phyloP scores from a whole-genome alignment of 1,140 invertebrate species.

The Drosophila hydei region DNA sequence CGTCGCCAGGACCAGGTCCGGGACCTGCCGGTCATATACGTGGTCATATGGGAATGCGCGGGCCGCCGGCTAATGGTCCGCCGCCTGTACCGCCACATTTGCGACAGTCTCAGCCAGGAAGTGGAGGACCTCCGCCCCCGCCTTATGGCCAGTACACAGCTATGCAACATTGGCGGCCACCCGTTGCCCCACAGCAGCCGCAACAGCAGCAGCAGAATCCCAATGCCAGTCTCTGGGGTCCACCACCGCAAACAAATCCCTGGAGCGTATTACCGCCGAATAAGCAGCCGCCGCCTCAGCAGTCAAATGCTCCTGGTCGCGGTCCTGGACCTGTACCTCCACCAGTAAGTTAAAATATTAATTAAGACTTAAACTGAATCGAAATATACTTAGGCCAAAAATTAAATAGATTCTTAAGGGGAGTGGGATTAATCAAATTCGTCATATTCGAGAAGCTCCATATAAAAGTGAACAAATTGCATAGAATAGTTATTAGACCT shows the following conservation, averaged over 20 bases:
- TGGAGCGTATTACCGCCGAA: conserved; percentile 79
- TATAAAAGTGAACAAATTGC: too few relatives aligned
- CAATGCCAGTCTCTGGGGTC: conserved; percentile 80
- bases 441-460: too few relatives aligned
- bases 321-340: conserved; percentile 58
- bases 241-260: conserved; percentile 79
- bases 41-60: conserved; percentile 72
- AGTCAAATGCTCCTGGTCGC: conserved; percentile 53
- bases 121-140: conserved; percentile 57
- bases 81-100: conserved; percentile 61
- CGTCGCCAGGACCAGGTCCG: conserved; percentile 41
- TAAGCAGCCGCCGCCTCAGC: conserved; percentile 59
- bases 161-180: conserved; percentile 73
- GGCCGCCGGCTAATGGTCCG: conserved; percentile 56
- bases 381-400: too few relatives aligned
- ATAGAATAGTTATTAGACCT: too few relatives aligned
- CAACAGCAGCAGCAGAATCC: conserved; percentile 72
- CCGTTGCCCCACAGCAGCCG: conserved; percentile 52
- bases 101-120: conserved; percentile 44
- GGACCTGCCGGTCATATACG: conserved; percentile 66
- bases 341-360: conserved; percentile 31
- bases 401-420: too few relatives aligned
- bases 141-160: conserved; percentile 67
- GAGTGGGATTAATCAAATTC: too few relatives aligned
- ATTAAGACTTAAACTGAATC: not conserved